Base-by-base conservation (phyloP, 53 echinoderm and acorn worm species). In the Actinopyga echinites region DNA sequence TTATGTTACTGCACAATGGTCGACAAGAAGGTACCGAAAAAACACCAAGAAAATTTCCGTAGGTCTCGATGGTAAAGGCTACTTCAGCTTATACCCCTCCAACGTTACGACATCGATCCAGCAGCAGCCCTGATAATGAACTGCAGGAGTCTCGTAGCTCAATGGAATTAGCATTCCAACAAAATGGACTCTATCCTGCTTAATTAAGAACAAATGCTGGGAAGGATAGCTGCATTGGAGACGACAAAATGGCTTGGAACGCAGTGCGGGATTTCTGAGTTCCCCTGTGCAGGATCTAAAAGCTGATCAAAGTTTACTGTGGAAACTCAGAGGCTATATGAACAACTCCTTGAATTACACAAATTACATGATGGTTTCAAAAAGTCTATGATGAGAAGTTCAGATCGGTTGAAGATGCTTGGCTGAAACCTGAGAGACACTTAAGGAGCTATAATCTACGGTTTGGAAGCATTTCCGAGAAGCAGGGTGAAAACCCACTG, bases 391-490 rank as follows among this genome's bases (percentile, higher is more conserved):
- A 11, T n/a, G 21, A 11, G 21, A 64, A 26, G 26, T 5, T 64
- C 29, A 64, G 33, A 12, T 26, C 29, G 30, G 30, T 64, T 22
- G 8, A 10, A 6, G 64, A 64, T 11, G 64, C 26, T 11, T 33
- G 33, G 30, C 17, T 64, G 28, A 64, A 64, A 64, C 30, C 30
- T 64, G 64, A 64, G 29, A 23, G 64, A 6, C 33, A 64, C 29
- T 64, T 22, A 23, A 64, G 64, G 29, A 64, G 64, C 64, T 64
- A 12, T 26, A 64, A 64, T 17, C 64, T 64, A 26, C 26, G 64
- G 64, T 64, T 64, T 64, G 64, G 64, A 6, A 33, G 29, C 64
- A 64, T 64, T 26, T 33, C 64, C 9, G n/a, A n/a, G 64, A 64
- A 64, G 30, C 64, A 23, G 29, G 64, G 19, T 6, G 22, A 64